Conservation (phyloP, 1,140 invertebrate genomes). For the Penaeus japonicus region DNA sequence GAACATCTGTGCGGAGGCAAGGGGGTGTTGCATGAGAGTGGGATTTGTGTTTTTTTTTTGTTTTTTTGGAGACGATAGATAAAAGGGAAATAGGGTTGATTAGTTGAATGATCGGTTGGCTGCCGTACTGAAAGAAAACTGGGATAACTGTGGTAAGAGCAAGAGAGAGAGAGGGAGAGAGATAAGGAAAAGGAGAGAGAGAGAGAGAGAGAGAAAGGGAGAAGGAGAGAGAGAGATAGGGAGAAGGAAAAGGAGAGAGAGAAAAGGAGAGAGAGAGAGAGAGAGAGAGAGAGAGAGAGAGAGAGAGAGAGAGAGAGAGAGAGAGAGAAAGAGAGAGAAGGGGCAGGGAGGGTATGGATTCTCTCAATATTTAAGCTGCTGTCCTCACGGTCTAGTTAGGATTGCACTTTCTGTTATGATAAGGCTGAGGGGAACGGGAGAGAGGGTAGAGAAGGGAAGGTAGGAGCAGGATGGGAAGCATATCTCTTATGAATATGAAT, state of each 20-base stretch:
- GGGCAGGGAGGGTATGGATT: background rate
- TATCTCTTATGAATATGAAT: background rate
- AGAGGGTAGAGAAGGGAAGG: background rate
- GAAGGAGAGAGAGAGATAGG: background rate
- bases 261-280: background rate
- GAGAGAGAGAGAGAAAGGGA: background rate
- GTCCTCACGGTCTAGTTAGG: too few species aligned
- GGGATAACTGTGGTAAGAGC: too few species aligned
- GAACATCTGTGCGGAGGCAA: too few species aligned
- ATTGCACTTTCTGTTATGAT: background rate
- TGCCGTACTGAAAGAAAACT: too few species aligned
- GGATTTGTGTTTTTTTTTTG: too few species aligned
- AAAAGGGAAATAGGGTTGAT: too few species aligned
- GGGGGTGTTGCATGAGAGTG: too few species aligned
- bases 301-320: constrained; percentile 1
- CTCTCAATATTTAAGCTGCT: background rate
- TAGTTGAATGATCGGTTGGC: too few species aligned
- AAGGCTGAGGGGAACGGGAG: background rate
- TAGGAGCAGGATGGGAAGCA: background rate
- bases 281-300: background rate
- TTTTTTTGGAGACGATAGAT: too few species aligned
- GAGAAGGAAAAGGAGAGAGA: background rate
- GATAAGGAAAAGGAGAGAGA: background rate
- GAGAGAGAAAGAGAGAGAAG: background rate
- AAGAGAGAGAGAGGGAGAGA: background rate